Conservation (phyloP, 1,140 invertebrate genomes). For the Eumaeus atala region DNA sequence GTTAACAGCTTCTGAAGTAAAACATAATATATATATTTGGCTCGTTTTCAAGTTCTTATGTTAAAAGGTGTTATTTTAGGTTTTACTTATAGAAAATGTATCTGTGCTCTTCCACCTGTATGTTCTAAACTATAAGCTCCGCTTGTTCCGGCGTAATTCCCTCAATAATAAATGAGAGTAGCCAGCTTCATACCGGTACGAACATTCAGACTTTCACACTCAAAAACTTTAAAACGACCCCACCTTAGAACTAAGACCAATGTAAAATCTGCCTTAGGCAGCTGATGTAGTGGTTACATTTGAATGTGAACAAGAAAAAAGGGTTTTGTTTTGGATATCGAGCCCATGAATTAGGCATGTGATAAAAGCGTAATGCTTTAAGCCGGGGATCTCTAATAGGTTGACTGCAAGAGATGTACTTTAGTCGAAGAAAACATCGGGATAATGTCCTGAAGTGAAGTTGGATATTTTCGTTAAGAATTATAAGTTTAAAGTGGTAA, state of each 20-base stretch:
- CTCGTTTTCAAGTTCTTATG: slow-evolving; percentile 16
- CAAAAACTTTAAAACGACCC: slow-evolving; percentile 49
- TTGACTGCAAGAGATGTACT: slow-evolving; percentile 17
- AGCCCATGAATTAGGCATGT: slow-evolving; percentile 59
- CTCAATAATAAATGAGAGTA: slow-evolving; percentile 68
- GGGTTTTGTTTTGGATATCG: slow-evolving; percentile 28
- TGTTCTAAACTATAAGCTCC: slow-evolving; percentile 13
- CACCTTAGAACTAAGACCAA: slow-evolving; percentile 26
- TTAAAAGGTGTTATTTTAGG: slow-evolving; percentile 3
- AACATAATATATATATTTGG: not conserved
- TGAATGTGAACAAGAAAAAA: slow-evolving; percentile 18
- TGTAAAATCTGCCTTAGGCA: slow-evolving; percentile 30
- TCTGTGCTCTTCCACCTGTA: not conserved
- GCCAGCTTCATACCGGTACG: slow-evolving; percentile 56
- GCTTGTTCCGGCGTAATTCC: slow-evolving; percentile 37
- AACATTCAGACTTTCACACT: slow-evolving; percentile 51
- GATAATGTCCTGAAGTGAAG: not conserved
- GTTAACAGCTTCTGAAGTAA: too few species aligned
- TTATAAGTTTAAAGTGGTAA: too few species aligned
- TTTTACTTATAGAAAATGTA: not conserved
- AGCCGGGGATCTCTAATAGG: slow-evolving; percentile 33
- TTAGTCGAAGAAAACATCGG: not conserved
- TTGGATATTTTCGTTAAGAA: too few species aligned
- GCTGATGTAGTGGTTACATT: slow-evolving; percentile 19
- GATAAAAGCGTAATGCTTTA: slow-evolving; percentile 66